Conservation (phyloP, 2,797 vertebrate species). For the Fringilla coelebs region DNA sequence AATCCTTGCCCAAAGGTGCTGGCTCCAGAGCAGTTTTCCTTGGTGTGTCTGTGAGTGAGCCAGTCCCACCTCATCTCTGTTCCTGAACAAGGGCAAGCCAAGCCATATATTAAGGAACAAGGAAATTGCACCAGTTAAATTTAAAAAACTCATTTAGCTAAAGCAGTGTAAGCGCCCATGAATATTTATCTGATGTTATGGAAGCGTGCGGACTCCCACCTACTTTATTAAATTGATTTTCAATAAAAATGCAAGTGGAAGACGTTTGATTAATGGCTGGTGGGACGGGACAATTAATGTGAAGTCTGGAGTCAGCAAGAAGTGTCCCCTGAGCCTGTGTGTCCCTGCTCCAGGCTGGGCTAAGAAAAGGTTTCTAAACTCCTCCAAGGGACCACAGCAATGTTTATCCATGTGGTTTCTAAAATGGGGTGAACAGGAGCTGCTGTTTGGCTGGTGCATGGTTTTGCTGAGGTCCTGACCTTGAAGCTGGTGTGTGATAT, state of each 20-base stretch:
- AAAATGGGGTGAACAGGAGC: fast-evolving
- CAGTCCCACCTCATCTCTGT: neutral
- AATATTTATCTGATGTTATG: conserved; percentile 62
- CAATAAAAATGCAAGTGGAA: conserved; percentile 59
- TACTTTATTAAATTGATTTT: conserved; percentile 68
- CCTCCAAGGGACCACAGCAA: neutral
- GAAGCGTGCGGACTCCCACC: conserved; percentile 47
- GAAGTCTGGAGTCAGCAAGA: conserved; percentile 50
- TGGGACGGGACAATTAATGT: neutral
- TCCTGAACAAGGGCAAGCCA: neutral
- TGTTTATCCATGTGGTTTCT: neutral
- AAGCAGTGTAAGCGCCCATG: conserved; percentile 32
- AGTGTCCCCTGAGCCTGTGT: neutral
- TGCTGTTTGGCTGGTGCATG: neutral
- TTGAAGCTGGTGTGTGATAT: neutral
- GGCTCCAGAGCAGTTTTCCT: neutral
- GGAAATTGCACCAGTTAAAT: conserved; percentile 52
- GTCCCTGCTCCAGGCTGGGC: neutral
- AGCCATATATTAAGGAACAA: conserved; percentile 16
- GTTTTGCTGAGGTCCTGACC: neutral
- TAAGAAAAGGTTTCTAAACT: neutral
- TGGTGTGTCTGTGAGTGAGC: neutral
- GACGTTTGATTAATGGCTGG: conserved; percentile 51
- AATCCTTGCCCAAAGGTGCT: neutral
- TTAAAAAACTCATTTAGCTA: conserved; percentile 50